A percentile compares a stretch with the other conserved stretches of the same genome.
These are phyloP conservation scores for Acrossocheilus fasciatus DNA, from an alignment of 2,797 vertebrate species.

Conservation along the genomic window DNA sequence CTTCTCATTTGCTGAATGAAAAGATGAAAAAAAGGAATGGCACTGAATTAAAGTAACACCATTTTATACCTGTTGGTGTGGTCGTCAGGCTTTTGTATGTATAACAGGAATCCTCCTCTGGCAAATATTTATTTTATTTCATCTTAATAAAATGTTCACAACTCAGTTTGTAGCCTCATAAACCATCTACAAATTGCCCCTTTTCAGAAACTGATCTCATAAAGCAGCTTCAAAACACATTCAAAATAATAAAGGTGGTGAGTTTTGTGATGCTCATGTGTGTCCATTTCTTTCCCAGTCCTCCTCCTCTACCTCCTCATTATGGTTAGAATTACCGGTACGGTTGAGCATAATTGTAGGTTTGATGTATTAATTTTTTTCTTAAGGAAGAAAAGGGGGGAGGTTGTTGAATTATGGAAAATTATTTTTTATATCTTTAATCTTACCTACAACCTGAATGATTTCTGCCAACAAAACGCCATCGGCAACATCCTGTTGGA, in stretches of 20 bases:
- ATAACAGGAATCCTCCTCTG: not conserved
- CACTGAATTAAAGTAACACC: conserved; percentile 12
- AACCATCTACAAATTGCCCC: conserved; percentile 23
- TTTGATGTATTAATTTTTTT: conserved; percentile 17
- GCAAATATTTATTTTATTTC: conserved; percentile 8
- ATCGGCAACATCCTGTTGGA: conserved; percentile 87
- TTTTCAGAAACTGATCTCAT: conserved; percentile 37
- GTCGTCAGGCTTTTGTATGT: not conserved
- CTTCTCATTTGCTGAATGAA: conserved; percentile 86
- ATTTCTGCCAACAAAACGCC: conserved; percentile 89
- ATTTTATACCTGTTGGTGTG: not conserved
- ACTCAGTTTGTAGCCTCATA: conserved; percentile 21
- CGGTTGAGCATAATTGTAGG: conserved; percentile 26
- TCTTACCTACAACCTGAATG: conserved; percentile 91
- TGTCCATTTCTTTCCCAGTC: conserved; percentile 3
- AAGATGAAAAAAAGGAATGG: conserved; percentile 50
- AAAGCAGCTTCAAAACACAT: conserved; percentile 20
- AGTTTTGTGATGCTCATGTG: conserved; percentile 16
- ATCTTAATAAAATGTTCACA: conserved; percentile 40
- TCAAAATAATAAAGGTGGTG: conserved; percentile 34
- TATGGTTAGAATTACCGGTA: conserved; percentile 34
- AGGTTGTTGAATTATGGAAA: conserved; percentile 24
- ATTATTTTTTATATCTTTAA: conserved; percentile 26
- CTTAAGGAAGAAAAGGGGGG: not conserved
- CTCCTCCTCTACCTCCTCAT: conserved; percentile 5